These are phyloP conservation scores for Cromileptes altivelis DNA, from an alignment of 2,113 vertebrate species.

Conservation along the genomic window DNA sequence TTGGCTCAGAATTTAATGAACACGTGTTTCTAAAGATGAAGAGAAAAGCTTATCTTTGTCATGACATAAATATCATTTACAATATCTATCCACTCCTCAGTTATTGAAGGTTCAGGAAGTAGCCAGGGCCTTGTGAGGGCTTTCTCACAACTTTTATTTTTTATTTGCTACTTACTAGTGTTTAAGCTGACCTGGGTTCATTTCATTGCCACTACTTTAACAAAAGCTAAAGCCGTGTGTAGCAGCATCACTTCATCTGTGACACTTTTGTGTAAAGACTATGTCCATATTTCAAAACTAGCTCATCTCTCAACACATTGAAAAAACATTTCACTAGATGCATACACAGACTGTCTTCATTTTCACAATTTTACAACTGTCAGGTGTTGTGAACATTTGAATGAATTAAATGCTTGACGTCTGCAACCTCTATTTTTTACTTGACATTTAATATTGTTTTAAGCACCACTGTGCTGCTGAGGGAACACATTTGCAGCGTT, in stretches of 20 bases:
- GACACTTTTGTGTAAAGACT: not conserved
- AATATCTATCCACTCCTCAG: too few relatives aligned
- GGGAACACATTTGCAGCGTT: not conserved
- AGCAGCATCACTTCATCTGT: not conserved
- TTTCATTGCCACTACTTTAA: conserved; percentile 9
- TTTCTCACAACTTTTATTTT: too few relatives aligned
- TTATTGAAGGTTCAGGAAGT: too few relatives aligned
- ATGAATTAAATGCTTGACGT: not conserved
- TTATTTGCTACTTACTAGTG: not conserved
- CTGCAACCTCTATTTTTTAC: not conserved
- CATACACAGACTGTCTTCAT: not conserved
- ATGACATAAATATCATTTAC: too few relatives aligned
- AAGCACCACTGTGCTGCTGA: not conserved
- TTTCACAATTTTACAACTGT: not conserved
- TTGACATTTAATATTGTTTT: not conserved
- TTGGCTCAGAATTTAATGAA: too few relatives aligned
- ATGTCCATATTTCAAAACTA: not conserved
- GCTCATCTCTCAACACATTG: not conserved
- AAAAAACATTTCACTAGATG: not conserved
- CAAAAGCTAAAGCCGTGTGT: not conserved
- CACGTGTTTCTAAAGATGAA: too few relatives aligned
- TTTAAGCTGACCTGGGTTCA: conserved; percentile 36
- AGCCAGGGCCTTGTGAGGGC: too few relatives aligned
- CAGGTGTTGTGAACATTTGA: not conserved
- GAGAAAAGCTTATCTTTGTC: too few relatives aligned